A percentile compares a stretch with the other conserved stretches of the same genome.
Conservation (phyloP, 2,888 invertebrate species). For the Invenusta paracnida region DNA sequence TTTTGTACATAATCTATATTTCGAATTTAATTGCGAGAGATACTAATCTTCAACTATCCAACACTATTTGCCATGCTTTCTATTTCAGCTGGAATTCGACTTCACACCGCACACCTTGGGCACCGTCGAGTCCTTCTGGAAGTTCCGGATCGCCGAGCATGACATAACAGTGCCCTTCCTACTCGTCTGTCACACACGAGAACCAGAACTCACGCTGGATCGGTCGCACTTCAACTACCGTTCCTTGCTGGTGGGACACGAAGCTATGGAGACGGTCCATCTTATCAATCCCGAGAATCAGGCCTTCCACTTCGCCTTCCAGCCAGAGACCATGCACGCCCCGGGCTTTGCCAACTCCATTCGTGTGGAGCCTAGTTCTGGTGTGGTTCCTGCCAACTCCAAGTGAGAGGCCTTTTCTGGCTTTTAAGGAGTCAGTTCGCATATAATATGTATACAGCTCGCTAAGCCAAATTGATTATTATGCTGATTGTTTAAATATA, state of each 20-base stretch:
- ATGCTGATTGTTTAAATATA: too few relatives aligned
- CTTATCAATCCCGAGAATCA: constrained; percentile 57
- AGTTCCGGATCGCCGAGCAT: constrained; percentile 66
- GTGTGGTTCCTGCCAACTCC: constrained; percentile 53
- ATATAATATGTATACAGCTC: too few relatives aligned
- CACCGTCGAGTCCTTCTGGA: constrained; percentile 69
- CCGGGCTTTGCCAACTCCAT: constrained; percentile 55
- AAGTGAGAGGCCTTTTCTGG: constrained; percentile 49
- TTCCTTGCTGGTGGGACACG: constrained; percentile 65
- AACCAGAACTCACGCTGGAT: constrained; percentile 67
- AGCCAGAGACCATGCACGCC: constrained; percentile 55
- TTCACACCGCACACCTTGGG: constrained; percentile 68
- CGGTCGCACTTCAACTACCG: constrained; percentile 66
- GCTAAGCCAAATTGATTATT: too few relatives aligned
- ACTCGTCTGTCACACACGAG: constrained; percentile 67
- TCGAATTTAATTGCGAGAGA: too few relatives aligned
- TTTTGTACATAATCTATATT: too few relatives aligned
- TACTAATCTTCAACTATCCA: too few relatives aligned
- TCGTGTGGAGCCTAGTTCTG: constrained; percentile 54
- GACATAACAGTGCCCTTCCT: constrained; percentile 64
- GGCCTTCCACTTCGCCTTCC: constrained; percentile 55
- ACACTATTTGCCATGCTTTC: too few relatives aligned
- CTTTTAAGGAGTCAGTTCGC: background rate
- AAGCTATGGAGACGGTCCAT: constrained; percentile 54
- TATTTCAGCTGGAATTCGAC: constrained; percentile 65